A percentile compares a stretch with the other conserved stretches of the same genome.
Evolutionary conservation across 2,113 vertebrate genomes (phyloP).

Genomic region (Polyodon spathula): DNA sequence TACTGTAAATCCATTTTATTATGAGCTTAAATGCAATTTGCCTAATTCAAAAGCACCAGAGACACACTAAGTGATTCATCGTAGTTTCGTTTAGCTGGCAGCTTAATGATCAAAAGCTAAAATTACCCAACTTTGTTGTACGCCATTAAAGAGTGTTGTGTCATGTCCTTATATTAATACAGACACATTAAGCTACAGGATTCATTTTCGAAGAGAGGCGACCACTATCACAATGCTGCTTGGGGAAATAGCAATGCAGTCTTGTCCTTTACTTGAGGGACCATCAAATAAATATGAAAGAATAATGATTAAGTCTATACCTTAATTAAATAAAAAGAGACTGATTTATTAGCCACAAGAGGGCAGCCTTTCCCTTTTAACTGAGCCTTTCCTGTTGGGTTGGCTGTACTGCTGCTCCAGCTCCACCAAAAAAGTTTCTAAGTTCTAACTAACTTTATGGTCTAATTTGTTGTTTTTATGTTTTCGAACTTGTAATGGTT

Average conservation of each 20-base stretch:
- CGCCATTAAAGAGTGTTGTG: background rate
- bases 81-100: slow-evolving; percentile 8
- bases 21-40: background rate
- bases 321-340: too few relatives aligned
- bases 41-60: background rate
- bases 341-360: background rate
- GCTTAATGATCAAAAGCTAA: slow-evolving; percentile 1
- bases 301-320: background rate
- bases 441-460: too few relatives aligned
- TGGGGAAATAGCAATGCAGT: too few relatives aligned
- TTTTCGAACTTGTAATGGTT: too few relatives aligned
- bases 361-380: slow-evolving; percentile 8
- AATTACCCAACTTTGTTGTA: slow-evolving; percentile 4
- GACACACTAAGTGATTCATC: slow-evolving; percentile 11
- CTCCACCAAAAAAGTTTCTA: too few relatives aligned
- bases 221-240: too few relatives aligned
- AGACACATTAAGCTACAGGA: background rate
- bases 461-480: too few relatives aligned
- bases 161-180: background rate
- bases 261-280: too few relatives aligned
- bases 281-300: too few relatives aligned
- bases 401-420: background rate
- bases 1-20: slow-evolving; percentile 17
- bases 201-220: slow-evolving; percentile 1
- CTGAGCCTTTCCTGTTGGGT: background rate